Evolutionary conservation across 1,140 invertebrate genomes (phyloP).

Genomic region (Babylonia areolata): DNA sequence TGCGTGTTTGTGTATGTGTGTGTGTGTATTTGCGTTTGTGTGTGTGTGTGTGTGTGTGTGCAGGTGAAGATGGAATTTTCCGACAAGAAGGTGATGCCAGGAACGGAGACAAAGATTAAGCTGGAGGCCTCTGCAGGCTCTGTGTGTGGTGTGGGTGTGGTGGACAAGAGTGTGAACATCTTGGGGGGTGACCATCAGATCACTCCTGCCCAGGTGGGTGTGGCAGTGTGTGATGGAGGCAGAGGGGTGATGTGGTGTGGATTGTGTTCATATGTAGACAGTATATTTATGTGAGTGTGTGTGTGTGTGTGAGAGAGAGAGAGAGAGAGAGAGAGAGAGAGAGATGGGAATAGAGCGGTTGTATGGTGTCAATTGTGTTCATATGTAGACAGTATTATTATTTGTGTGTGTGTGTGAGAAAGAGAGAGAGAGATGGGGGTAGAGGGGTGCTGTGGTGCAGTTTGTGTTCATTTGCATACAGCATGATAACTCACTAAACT

Average conservation of each 20-base stretch:
- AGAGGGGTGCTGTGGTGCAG: no score
- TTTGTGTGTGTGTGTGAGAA: no score
- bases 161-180: conserved; percentile 80
- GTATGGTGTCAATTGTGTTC: no score
- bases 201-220: conserved; percentile 64
- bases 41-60: no score
- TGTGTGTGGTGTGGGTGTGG: conserved; percentile 80
- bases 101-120: conserved; percentile 76
- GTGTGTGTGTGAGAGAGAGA: background rate
- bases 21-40: no score
- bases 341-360: background rate
- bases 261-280: background rate
- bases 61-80: no score
- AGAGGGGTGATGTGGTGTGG: background rate
- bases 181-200: conserved; percentile 74
- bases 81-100: conserved; percentile 77
- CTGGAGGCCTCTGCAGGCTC: conserved; percentile 79
- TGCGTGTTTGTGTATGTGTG: no score
- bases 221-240: background rate
- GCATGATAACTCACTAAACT: no score
- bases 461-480: no score
- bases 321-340: background rate
- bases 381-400: no score
- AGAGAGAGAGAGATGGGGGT: no score
- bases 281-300: no score